Evolutionary conservation across 2,888 invertebrate genomes (phyloP).

Genomic region (Scaptomyza tumidula): DNA sequence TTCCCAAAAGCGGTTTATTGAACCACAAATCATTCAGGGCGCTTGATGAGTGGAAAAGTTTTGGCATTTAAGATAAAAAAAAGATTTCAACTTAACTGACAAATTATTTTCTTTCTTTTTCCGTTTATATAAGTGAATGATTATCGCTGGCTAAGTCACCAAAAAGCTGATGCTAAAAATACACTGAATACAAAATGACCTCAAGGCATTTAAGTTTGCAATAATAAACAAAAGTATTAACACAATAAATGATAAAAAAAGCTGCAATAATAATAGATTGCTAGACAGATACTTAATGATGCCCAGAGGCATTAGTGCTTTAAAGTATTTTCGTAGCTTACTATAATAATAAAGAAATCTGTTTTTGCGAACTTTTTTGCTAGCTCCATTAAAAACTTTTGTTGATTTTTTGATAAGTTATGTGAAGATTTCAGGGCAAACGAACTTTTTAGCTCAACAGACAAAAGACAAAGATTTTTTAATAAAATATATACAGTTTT

Average conservation of each 20-base stretch:
- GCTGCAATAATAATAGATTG: slow-evolving; percentile 44
- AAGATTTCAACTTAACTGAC: slow-evolving; percentile 7
- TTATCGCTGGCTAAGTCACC: slow-evolving; percentile 27
- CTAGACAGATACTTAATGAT: slow-evolving; percentile 38
- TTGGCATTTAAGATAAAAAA: slow-evolving; percentile 21
- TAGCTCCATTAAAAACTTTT: background rate
- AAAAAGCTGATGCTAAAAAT: slow-evolving; percentile 35
- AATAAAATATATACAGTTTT: background rate
- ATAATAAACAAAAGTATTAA: slow-evolving; percentile 51
- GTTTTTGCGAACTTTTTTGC: background rate
- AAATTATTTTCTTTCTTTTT: slow-evolving; percentile 12
- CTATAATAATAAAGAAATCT: background rate
- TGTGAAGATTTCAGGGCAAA: background rate
- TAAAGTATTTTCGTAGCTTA: background rate
- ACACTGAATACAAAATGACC: slow-evolving; percentile 19
- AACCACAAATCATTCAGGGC: slow-evolving; percentile 14
- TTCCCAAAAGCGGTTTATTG: slow-evolving; percentile 16
- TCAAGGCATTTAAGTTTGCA: slow-evolving; percentile 24
- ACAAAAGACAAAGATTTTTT: background rate
- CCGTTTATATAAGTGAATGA: background rate
- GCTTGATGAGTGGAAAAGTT: slow-evolving; percentile 5
- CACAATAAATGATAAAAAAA: slow-evolving; percentile 44
- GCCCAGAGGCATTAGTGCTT: slow-evolving; percentile 32
- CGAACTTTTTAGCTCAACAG: background rate
- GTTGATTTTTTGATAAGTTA: too few relatives aligned